Evolutionary conservation across 1,140 invertebrate species (phyloP).

Genomic region (Danaus plexippus): DNA sequence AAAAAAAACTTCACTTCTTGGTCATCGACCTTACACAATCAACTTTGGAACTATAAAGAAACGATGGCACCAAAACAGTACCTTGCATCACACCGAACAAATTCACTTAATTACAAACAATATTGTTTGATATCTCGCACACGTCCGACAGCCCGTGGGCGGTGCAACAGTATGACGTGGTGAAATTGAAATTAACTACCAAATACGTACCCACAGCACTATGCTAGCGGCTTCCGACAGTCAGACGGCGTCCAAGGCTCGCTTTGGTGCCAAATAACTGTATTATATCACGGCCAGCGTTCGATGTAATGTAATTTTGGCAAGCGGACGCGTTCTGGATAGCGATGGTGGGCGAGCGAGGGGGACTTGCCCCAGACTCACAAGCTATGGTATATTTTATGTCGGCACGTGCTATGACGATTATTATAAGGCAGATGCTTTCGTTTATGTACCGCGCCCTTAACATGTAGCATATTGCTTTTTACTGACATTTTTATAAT

Average conservation of each 20-base stretch:
- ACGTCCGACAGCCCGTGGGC: constrained; percentile 54
- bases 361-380: constrained; percentile 37
- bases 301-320: constrained; percentile 23
- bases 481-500: too few species aligned
- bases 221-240: constrained; percentile 15
- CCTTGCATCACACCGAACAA: constrained; percentile 36
- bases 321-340: too few species aligned
- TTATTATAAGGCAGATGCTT: too few species aligned
- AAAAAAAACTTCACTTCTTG: constrained; percentile 20
- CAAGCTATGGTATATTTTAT: constrained; percentile 35
- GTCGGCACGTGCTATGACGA: constrained; percentile 49
- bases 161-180: constrained; percentile 56
- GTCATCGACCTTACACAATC: constrained; percentile 24
- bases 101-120: constrained; percentile 33
- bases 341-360: constrained; percentile 25
- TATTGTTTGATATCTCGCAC: constrained; percentile 33
- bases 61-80: constrained; percentile 25
- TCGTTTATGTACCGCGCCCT: too few species aligned
- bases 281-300: constrained; percentile 4
- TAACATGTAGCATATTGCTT: too few species aligned
- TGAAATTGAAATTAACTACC: constrained; percentile 40
- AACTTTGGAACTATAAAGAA: constrained; percentile 15
- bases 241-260: constrained; percentile 38
- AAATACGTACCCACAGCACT: constrained; percentile 24
- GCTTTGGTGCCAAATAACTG: constrained; percentile 18